Evolutionary conservation across 2,113 vertebrate species (phyloP), one percentile per base, ranked within the genome.

Genomic region (Paracanthobrama guichenoti): DNA sequence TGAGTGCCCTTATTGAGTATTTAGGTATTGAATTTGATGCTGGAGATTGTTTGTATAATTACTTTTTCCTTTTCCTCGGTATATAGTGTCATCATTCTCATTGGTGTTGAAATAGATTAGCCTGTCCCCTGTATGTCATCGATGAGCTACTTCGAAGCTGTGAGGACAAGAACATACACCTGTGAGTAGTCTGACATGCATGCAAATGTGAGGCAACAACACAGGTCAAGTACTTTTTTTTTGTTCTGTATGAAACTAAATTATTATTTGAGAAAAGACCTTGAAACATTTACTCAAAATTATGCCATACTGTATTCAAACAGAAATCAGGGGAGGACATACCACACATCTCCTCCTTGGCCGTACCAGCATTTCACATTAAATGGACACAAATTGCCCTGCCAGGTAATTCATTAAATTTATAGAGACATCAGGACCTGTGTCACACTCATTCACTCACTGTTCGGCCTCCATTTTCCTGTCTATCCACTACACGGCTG

Each of bases 121-220:
- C 74, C n/a, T 76, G 53, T 76, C 74, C 73, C n/a, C 24, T 76
- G 46, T 76, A 28, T 14, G 42, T 76, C 22, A 76, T 76, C 4
- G 6, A 50, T 50, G 74, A 76, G 74, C 74, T 76, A 28, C 74
- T 76, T 26, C 12, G 24, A 76, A 76, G 42, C 28, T 76, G n/a
- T 48, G 74, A 76, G 74, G 74, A 53, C 2, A 50, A 76, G 26
- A 76, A 76, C 24, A 31, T 76, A 46, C n/a, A n/a, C 22, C 22
- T 76, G 48, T 24, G 2, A 46, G 74, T 76, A 24, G 48, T 76
- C n/a, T n/a, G n/a, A n/a, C n/a, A n/a, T n/a, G n/a, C n/a, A n/a
- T n/a, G n/a, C n/a, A n/a, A n/a, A n/a, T n/a, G n/a, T n/a, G n/a
- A n/a, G n/a, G n/a, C n/a, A n/a, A n/a, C n/a, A n/a, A n/a, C n/a